phyloP scores from a whole-genome alignment of 2,888 invertebrate genomes.

The Drosophila macrospina region DNA sequence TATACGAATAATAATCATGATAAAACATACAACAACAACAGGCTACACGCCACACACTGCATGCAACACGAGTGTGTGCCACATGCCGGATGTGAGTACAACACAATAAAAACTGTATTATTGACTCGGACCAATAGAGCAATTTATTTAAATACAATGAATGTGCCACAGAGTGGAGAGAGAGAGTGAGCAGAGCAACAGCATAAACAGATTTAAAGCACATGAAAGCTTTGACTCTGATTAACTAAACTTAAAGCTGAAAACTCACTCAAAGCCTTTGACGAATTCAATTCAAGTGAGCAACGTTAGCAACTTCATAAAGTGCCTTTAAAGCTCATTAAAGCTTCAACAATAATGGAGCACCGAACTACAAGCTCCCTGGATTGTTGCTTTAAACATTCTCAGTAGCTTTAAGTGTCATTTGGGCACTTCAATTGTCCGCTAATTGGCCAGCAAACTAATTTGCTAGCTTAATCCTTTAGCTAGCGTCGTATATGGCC shows the following conservation, averaged over 20 bases:
- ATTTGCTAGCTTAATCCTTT: constrained; percentile 21
- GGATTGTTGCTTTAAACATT: neutral
- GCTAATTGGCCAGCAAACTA: constrained; percentile 45
- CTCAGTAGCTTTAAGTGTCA: neutral
- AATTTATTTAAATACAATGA: constrained; percentile 15
- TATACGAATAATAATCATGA: constrained; percentile 63
- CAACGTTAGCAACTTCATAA: too few species aligned
- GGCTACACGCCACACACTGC: constrained; percentile 9
- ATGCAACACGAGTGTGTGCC: constrained; percentile 14
- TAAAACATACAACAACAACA: constrained; percentile 15
- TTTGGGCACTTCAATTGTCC: constrained; percentile 18
- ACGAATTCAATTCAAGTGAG: too few species aligned
- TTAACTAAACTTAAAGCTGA: neutral
- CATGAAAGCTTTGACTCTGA: constrained; percentile 3
- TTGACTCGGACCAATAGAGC: constrained; percentile 34
- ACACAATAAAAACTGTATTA: constrained; percentile 41
- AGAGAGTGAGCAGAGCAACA: neutral
- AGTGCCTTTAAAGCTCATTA: too few species aligned
- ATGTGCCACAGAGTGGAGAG: neutral
- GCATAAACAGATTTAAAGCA: constrained; percentile 10
- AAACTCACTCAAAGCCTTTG: too few species aligned
- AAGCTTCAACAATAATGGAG: too few species aligned
- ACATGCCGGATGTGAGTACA: constrained; percentile 21
- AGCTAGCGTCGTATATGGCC: constrained; percentile 1
- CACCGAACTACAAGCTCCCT: neutral